These are phyloP conservation scores for Melanotaenia duboulayi DNA, from an alignment of 2,113 vertebrate genomes.

Conservation along the genomic window DNA sequence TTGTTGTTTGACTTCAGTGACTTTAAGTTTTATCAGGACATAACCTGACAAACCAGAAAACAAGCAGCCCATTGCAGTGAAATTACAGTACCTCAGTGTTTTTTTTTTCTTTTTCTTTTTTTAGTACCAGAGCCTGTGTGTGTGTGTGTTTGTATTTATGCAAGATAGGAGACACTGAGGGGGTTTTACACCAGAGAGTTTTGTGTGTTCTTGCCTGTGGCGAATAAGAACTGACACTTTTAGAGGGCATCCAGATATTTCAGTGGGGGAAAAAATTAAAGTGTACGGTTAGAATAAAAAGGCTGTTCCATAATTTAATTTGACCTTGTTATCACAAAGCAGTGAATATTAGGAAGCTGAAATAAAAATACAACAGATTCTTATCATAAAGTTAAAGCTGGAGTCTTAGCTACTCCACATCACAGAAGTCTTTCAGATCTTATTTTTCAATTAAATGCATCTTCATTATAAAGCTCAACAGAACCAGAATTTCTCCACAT, in stretches of 20 bases:
- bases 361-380: conserved; percentile 23
- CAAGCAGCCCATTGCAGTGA: neutral
- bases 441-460: too few relatives aligned
- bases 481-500: neutral
- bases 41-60: neutral
- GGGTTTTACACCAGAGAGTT: conserved; percentile 1
- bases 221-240: conserved; percentile 19
- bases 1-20: neutral
- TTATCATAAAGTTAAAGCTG: neutral
- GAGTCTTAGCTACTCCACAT: neutral
- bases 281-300: conserved; percentile 9
- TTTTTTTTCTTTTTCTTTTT: too few relatives aligned
- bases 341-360: neutral
- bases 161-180: neutral
- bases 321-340: conserved; percentile 39
- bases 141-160: neutral
- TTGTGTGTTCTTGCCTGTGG: neutral
- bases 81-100: too few relatives aligned
- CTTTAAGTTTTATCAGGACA: neutral
- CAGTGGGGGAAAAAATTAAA: neutral
- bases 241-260: conserved; percentile 25
- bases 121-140: neutral
- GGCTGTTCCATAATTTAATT: conserved; percentile 22
- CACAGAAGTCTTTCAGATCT: neutral
- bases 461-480: neutral